These are phyloP conservation scores for Poeciliopsis occidentalis DNA, from an alignment of 2,113 vertebrate species.

Conservation along the genomic window DNA sequence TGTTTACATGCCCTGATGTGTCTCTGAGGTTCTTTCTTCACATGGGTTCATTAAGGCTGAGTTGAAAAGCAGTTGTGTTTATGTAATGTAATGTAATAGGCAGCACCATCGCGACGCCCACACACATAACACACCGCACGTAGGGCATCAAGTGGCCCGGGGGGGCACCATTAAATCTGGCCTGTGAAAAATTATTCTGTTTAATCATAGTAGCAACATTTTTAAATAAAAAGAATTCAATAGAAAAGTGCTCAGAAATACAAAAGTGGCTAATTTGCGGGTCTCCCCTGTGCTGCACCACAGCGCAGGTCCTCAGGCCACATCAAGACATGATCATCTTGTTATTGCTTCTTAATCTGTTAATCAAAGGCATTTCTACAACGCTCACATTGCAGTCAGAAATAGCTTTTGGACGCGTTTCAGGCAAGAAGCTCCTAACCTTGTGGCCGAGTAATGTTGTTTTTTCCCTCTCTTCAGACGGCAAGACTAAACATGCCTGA, in stretches of 20 bases:
- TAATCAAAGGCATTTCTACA: background rate
- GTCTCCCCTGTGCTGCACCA: too few relatives aligned
- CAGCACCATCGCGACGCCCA: too few relatives aligned
- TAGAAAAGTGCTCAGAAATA: too few relatives aligned
- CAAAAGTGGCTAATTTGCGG: too few relatives aligned
- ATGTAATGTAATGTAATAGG: background rate
- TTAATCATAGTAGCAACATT: too few relatives aligned
- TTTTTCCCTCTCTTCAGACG: slow-evolving; percentile 11
- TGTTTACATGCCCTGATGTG: slow-evolving; percentile 3
- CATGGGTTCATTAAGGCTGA: background rate
- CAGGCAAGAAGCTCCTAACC: slow-evolving; percentile 25
- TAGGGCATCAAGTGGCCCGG: too few relatives aligned
- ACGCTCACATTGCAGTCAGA: background rate
- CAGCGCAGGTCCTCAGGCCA: too few relatives aligned
- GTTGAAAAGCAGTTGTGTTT: background rate
- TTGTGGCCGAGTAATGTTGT: slow-evolving; percentile 29
- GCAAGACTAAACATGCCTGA: slow-evolving; percentile 39
- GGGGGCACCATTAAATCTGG: too few relatives aligned
- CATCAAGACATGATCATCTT: too few relatives aligned
- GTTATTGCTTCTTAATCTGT: background rate
- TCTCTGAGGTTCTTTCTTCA: background rate
- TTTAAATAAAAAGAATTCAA: too few relatives aligned
- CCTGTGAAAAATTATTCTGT: too few relatives aligned
- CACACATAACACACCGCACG: too few relatives aligned
- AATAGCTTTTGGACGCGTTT: slow-evolving; percentile 1